Conservation (phyloP, 2,797 vertebrate species). For the Nyctibius grandis region DNA sequence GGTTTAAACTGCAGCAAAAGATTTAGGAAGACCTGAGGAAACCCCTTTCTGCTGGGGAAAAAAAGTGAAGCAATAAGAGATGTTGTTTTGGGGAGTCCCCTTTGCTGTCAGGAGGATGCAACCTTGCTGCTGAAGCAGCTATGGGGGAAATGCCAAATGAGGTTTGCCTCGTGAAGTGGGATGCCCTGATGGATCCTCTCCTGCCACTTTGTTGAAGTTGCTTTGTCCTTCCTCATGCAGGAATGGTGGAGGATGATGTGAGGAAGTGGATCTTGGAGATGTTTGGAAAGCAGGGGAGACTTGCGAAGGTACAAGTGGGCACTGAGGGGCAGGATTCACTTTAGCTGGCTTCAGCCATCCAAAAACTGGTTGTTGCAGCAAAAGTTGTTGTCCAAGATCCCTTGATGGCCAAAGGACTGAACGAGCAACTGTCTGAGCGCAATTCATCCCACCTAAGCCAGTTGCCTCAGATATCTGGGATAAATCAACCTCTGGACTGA, state of each 20-base stretch:
- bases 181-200: neutral
- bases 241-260: accelerated
- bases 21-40: neutral
- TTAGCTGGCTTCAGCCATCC: neutral
- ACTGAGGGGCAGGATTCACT: neutral
- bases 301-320: neutral
- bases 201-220: neutral
- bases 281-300: neutral
- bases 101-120: neutral
- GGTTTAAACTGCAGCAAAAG: neutral
- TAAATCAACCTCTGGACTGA: neutral
- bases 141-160: neutral
- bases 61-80: neutral
- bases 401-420: neutral
- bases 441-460: neutral
- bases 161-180: neutral
- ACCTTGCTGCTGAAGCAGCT: neutral
- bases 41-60: neutral
- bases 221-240: neutral
- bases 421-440: neutral
- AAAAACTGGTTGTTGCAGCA: neutral
- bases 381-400: neutral
- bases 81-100: neutral
- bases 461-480: neutral
- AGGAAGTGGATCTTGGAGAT: neutral